Base-by-base conservation (phyloP, 2,888 invertebrate species). In the Pterostichus niger region DNA sequence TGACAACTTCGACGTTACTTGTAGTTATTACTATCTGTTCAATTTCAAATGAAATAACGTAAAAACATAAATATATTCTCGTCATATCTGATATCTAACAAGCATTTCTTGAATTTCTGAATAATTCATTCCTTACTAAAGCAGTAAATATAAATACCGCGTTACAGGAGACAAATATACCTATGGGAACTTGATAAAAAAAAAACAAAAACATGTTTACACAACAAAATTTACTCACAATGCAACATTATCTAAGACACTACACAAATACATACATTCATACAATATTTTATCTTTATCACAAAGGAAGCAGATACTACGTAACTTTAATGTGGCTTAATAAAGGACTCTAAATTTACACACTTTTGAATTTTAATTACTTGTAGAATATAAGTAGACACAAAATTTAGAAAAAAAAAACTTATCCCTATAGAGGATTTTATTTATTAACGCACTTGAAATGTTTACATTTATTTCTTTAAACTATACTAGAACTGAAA, bases 21-120 rank as follows among this genome's bases (percentile, higher is more conserved):
- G 3, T 24, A 24, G 3, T 24, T 24, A 24, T 24, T 24, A 24
- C 24, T 24, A 24, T 24, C 24, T 24, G 24, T 49, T 64, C 13
- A 31, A 64, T 64, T 64, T 64, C 64, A 64, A 64, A n/a, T 64
- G 10, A 64, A 64, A 33, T 64, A 17, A 44, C 44, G 7, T 15
- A 17, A 15, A 71, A 71, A 71, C 17, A 68, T 71, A 40, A 71
- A 71, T 13, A 15, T 44, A 10, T 71, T 40, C 24, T 24, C 3
- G 24, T 24, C 68, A 71, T 71, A 40, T 71, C 68, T 71, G 68
- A 44, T 71, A 71, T 44, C 68, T 44, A 71, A 71, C 68, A 71
- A 17, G 68, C 44, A 71, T 71, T 44, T 71, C 44, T 44, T 46
- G 68, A 71, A 40, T 44, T 71, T 71, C 68, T 71, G 68, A 71